Percentiles rank a stretch among this genome's conserved stretches.
Conservation (phyloP, 2,888 invertebrate species). For the Apoda limacodes region DNA sequence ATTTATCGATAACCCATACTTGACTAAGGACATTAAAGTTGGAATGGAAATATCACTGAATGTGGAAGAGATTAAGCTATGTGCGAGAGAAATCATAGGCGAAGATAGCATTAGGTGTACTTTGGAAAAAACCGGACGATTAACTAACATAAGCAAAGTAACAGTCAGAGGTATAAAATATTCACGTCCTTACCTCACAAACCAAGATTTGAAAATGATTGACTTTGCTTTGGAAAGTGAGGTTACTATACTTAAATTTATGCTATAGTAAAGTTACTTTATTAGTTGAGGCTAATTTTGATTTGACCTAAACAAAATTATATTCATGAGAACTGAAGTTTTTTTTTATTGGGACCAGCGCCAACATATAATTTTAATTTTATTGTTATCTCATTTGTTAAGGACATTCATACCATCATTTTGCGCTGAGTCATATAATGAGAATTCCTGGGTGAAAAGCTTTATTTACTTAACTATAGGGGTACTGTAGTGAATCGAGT, state of each 20-base stretch:
- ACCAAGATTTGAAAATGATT: conserved; percentile 31
- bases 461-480: no score
- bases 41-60: conserved; percentile 31
- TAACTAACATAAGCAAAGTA: conserved; percentile 25
- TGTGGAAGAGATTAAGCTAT: conserved; percentile 28
- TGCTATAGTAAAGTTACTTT: background rate
- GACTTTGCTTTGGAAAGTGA: conserved; percentile 32
- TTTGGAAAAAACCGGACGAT: conserved; percentile 24
- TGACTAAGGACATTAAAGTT: conserved; percentile 23
- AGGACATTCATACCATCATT: no score
- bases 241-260: conserved; percentile 23
- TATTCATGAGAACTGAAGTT: no score
- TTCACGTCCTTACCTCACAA: conserved; percentile 26
- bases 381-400: no score
- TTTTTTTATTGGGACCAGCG: no score
- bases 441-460: no score
- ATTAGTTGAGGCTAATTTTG: background rate
- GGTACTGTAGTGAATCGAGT: no score
- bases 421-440: no score
- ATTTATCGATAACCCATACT: conserved; percentile 33
- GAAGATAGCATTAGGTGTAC: conserved; percentile 27
- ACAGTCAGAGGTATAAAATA: conserved; percentile 29
- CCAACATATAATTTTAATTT: no score
- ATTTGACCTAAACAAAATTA: no score
- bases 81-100: conserved; percentile 26